phyloP scores from a whole-genome alignment of 2,888 invertebrate species.

The Chesias legatella region DNA sequence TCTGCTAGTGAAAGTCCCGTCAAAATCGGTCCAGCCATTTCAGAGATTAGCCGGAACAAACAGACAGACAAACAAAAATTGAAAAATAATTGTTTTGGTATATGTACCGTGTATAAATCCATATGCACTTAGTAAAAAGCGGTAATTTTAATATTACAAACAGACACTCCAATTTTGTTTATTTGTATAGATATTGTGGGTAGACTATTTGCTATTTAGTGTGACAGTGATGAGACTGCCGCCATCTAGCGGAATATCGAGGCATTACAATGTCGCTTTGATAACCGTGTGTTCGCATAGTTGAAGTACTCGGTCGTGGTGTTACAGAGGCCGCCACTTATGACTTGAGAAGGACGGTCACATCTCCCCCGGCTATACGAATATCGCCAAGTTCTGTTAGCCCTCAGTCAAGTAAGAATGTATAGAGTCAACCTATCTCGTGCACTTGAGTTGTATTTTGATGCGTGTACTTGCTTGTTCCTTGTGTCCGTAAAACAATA shows the following conservation, averaged over 20 bases:
- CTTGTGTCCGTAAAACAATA: neutral
- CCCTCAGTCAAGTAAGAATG: constrained; percentile 55
- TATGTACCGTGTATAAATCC: too few species aligned
- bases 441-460: constrained; percentile 12
- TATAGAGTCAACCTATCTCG: constrained; percentile 19
- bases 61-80: too few species aligned
- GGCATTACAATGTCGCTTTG: too few species aligned
- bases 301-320: constrained; percentile 23
- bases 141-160: too few species aligned
- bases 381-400: constrained; percentile 43
- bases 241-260: constrained; percentile 14
- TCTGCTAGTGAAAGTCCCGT: too few species aligned
- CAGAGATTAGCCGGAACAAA: too few species aligned
- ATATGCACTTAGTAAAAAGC: too few species aligned
- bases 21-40: too few species aligned
- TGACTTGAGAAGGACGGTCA: constrained; percentile 46
- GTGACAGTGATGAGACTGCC: neutral
- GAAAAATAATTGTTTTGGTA: too few species aligned
- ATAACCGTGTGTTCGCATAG: neutral
- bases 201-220: too few species aligned
- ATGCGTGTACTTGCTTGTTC: constrained; percentile 5
- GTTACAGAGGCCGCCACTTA: constrained; percentile 56
- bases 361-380: constrained; percentile 48
- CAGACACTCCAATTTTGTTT: too few species aligned
- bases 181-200: too few species aligned